Evolutionary conservation across 2,888 invertebrate species (phyloP).

Genomic region (Mactromeris polynyma): DNA sequence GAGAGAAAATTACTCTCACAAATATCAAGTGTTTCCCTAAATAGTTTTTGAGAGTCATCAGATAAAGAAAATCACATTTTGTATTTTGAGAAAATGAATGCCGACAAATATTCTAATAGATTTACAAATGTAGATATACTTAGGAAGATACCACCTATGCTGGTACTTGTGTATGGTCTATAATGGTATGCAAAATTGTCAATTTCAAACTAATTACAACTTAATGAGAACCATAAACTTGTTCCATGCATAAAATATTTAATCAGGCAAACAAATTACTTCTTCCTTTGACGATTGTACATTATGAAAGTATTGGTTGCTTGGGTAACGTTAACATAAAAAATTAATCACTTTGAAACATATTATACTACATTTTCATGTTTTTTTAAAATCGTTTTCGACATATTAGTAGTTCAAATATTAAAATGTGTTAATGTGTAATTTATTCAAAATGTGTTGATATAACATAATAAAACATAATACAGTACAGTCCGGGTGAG

Average conservation of each 20-base stretch:
- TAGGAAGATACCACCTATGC: too few species aligned
- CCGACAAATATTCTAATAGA: too few species aligned
- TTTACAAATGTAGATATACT: too few species aligned
- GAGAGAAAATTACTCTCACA: neutral
- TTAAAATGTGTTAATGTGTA: neutral
- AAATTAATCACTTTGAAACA: neutral
- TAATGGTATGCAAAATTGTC: neutral
- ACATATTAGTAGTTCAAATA: too few species aligned
- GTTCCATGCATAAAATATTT: constrained; percentile 19
- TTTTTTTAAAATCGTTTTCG: too few species aligned
- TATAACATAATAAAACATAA: neutral
- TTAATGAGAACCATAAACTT: neutral
- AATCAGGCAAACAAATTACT: constrained; percentile 16
- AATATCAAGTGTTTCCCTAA: neutral
- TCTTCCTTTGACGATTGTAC: constrained; percentile 20
- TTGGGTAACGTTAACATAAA: neutral
- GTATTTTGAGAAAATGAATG: neutral
- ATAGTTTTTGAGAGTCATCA: neutral
- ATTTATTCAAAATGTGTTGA: neutral
- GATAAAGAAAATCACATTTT: constrained; percentile 1
- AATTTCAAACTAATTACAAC: neutral
- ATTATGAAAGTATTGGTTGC: neutral
- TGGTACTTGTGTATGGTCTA: too few species aligned
- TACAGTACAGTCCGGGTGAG: neutral
- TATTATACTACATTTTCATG: too few species aligned